A percentile compares a stretch with the other conserved stretches of the same genome.
phyloP scores from a whole-genome alignment of 2,113 vertebrate species.

The Erythrocercus mccallii region DNA sequence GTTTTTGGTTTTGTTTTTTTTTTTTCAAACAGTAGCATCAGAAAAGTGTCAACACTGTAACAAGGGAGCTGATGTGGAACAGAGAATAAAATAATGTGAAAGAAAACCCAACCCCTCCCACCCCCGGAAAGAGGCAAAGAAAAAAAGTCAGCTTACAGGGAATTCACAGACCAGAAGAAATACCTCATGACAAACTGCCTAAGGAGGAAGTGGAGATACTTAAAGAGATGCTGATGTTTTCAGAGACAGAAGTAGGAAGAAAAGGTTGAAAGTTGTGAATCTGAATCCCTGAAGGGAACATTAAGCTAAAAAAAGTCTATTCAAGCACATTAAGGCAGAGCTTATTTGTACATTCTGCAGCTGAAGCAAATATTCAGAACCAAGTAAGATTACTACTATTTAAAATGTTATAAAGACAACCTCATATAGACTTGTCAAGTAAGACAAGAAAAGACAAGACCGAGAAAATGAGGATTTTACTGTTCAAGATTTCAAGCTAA shows the following conservation, averaged over 20 bases:
- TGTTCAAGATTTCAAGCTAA: not conserved
- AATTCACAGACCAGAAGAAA: slow-evolving; percentile 50
- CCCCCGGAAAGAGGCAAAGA: not conserved
- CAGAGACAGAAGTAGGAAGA: slow-evolving; percentile 13
- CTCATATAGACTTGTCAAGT: slow-evolving; percentile 16
- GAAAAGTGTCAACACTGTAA: not conserved
- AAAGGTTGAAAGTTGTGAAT: slow-evolving; percentile 53
- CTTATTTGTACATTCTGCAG: slow-evolving; percentile 42
- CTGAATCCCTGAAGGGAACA: slow-evolving; percentile 48
- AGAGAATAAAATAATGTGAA: not conserved
- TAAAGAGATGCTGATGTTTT: slow-evolving; percentile 53
- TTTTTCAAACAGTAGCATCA: not conserved
- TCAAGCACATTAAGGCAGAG: slow-evolving; percentile 48
- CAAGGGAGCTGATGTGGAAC: not conserved
- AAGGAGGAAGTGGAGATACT: not conserved
- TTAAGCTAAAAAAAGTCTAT: slow-evolving; percentile 46
- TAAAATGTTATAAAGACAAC: slow-evolving; percentile 20
- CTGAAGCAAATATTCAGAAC: slow-evolving; percentile 48
- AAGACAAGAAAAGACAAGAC: slow-evolving; percentile 20
- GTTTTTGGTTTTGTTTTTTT: too few species aligned
- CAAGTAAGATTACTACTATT: slow-evolving; percentile 38
- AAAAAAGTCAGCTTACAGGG: not conserved
- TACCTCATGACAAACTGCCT: slow-evolving; percentile 46
- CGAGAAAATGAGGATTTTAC: not conserved
- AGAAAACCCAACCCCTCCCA: not conserved